These are phyloP conservation scores for Gallirallus australis DNA, from an alignment of 2,797 vertebrate species.

Conservation along the genomic window DNA sequence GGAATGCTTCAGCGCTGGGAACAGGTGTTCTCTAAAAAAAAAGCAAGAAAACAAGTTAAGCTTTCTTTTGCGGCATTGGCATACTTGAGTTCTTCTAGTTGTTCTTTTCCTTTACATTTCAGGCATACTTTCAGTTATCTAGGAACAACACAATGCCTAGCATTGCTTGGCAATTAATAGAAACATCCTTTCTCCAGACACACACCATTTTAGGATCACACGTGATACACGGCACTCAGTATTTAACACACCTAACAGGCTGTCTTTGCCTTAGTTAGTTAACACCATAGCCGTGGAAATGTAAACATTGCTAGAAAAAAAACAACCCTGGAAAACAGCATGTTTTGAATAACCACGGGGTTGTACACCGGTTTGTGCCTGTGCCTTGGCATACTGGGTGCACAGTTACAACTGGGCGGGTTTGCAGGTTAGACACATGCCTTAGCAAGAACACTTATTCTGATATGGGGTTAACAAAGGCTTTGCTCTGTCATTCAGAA, in stretches of 20 bases:
- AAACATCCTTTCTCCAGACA: slow-evolving; percentile 19
- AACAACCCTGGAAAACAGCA: background rate
- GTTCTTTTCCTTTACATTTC: slow-evolving; percentile 69
- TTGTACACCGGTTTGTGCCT: background rate
- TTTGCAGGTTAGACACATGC: background rate
- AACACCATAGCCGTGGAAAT: background rate
- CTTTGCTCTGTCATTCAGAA: background rate
- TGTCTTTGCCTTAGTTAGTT: slow-evolving; percentile 8
- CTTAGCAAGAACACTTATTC: background rate
- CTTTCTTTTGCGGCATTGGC: slow-evolving; percentile 76
- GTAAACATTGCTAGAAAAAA: background rate
- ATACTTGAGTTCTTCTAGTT: slow-evolving; percentile 64
- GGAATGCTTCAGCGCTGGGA: slow-evolving; percentile 95
- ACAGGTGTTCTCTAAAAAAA: slow-evolving; percentile 95
- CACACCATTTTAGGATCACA: slow-evolving; percentile 15
- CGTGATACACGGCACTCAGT: background rate
- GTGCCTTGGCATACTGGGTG: background rate
- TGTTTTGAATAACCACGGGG: background rate
- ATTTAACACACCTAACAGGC: background rate
- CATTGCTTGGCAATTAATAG: slow-evolving; percentile 30
- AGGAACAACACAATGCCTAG: slow-evolving; percentile 28
- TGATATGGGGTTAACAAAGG: background rate
- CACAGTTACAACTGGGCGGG: rapidly evolving
- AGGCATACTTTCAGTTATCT: slow-evolving; percentile 64
- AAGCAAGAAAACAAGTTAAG: slow-evolving; percentile 85